These are phyloP conservation scores for Trogon surrucura DNA, from an alignment of 2,113 vertebrate genomes.

Conservation along the genomic window DNA sequence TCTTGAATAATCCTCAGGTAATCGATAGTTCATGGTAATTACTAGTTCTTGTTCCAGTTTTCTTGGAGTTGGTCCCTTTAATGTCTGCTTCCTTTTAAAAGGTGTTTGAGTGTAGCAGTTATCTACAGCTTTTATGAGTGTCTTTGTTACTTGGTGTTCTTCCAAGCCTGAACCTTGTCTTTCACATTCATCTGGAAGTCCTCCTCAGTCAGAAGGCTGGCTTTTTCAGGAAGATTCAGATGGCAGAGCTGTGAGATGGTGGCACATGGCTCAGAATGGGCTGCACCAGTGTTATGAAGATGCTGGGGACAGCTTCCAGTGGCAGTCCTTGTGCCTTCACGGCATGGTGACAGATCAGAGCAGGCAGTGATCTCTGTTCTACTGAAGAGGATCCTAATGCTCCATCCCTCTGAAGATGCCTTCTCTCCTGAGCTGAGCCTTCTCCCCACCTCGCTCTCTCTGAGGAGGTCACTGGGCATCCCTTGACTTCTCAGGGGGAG, in stretches of 20 bases:
- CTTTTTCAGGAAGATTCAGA: background rate
- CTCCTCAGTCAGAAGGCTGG: background rate
- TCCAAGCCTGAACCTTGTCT: background rate
- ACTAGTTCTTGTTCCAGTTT: background rate
- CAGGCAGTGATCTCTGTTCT: background rate
- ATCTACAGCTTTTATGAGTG: accelerated
- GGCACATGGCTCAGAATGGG: no score
- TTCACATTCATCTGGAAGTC: background rate
- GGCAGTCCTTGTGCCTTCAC: background rate
- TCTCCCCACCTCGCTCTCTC: background rate
- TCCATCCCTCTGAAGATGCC: no score
- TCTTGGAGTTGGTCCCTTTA: background rate
- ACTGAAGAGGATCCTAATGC: accelerated
- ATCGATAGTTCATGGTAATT: background rate
- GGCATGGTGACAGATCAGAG: background rate
- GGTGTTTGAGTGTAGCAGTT: background rate
- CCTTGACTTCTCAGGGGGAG: background rate
- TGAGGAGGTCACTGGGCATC: background rate
- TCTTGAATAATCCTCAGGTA: background rate
- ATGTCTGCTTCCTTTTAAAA: background rate
- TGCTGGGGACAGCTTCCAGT: background rate
- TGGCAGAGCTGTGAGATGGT: background rate
- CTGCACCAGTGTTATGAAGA: background rate
- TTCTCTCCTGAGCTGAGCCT: background rate
- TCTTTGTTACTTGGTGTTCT: background rate